Base-by-base conservation (phyloP, 1,140 invertebrate genomes). In the Plodia interpunctella region DNA sequence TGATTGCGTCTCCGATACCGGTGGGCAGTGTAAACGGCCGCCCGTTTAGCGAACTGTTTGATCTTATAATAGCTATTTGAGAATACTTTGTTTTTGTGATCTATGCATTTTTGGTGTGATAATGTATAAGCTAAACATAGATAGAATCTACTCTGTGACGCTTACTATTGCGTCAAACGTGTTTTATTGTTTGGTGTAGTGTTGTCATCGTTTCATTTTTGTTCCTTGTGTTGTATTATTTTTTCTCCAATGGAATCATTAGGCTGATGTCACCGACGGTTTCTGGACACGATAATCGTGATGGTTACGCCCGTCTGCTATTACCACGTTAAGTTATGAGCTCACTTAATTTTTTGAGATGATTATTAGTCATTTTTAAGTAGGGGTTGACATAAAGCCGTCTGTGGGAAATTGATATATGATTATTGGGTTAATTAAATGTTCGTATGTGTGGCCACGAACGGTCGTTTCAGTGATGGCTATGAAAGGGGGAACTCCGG, bases 221-320 rank as follows among this genome's bases (percentile, higher is more conserved):
- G 62, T 64, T 65, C 11, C 49, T 63, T 63, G 55, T 65, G 57
- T 69, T 75, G 69, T 78, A 63, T 64, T 72, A 72, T 77, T 78
- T 76, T 75, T 72, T 74, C 63, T 65, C 53, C 55, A 71, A 71
- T 71, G 65, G 74, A 71, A 75, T 76, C 69, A 78, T 73, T 74
- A 70, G n/a, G 68, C 60, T 84, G 81, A 82, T 82, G 76, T 84
- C 81, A 84, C 66, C 72, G 70, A 68, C 65, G 65, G 72, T 76
- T 74, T 74, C 74, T 70, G 70, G 68, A 74, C 70, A 74, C 68
- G 75, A 78, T 80, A 74, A 74, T 78, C 71, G 74, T 77, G 73
- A 79, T 78, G 72, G 67, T 77, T 67, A 76, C 72, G 73, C 69
- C 69, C 68, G 68, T 75, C 63, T 70, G 70, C 60, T 73, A 72